Percentiles rank a stretch among this genome's conserved stretches.
phyloP scores from a whole-genome alignment of 2,113 vertebrate genomes.

The Bujurquina vittata region DNA sequence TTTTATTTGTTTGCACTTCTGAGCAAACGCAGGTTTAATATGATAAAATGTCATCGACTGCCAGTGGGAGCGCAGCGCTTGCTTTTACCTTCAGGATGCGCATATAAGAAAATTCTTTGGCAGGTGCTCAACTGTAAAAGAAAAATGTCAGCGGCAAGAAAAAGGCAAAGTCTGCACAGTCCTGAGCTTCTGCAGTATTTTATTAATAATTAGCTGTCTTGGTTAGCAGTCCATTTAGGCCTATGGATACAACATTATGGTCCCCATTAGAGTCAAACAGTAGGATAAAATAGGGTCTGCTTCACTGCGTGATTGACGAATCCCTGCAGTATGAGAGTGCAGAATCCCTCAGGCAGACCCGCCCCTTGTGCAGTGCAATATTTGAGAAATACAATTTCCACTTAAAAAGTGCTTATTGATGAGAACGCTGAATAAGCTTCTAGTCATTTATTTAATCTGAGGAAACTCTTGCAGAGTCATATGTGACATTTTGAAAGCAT shows the following conservation, averaged over 20 bases:
- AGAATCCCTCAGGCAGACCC: background rate
- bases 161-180: background rate
- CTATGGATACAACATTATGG: background rate
- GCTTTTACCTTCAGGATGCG: slow-evolving; percentile 86
- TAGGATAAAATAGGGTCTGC: background rate
- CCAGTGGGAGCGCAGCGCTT: background rate
- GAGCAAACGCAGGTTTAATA: background rate
- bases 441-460: too few relatives aligned
- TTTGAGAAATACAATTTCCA: too few relatives aligned
- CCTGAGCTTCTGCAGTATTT: background rate
- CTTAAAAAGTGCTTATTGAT: too few relatives aligned
- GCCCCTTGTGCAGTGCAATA: background rate
- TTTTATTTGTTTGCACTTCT: background rate
- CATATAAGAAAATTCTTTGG: background rate
- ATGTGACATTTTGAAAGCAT: too few relatives aligned
- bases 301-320: background rate
- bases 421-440: too few relatives aligned
- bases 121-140: background rate
- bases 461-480: too few relatives aligned
- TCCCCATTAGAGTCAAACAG: background rate
- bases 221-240: background rate
- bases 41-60: background rate
- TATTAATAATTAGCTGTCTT: background rate
- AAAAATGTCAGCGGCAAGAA: background rate
- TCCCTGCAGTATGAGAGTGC: background rate